Base-by-base conservation (phyloP, 2,113 vertebrate species). In the Camelus bactrianus region DNA sequence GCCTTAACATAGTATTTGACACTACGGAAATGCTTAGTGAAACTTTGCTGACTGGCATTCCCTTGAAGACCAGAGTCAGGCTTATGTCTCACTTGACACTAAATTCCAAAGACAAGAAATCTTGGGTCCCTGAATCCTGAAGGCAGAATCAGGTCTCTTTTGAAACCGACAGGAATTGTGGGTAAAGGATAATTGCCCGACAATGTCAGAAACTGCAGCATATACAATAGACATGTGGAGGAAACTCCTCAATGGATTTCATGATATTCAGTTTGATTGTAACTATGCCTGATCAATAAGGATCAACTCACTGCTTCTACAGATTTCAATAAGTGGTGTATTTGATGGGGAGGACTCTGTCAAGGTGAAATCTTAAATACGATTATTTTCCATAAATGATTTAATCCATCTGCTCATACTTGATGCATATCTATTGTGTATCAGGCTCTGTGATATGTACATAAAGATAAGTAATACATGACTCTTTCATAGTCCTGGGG, bases 371-470 rank as follows among this genome's bases (percentile, higher is more conserved):
- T 52, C 26, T 89, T 89, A 69, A 79, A 79, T 82, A 83, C 14
- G 60, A 58, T 32, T 48, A 14, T 48, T 95, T 92, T 80, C 8
- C 90, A 67, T 38, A 95, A 69, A 79, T 64, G 20, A 28, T 52
- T 75, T 82, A 77, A 95, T 70, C 86, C 15, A 67, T 70, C 42
- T 77, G 22, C 15, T 65, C 94, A 81, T 77, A 89, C 32, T 67
- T 89, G 38, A 38, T 70, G 52, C 28, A 4, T 42, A 64, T 84
- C 14, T 65, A 42, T 38, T 86, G 9, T 26, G 10, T 87, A 69
- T 46, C 16, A 70, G 75, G 22, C 19, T 65, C 6, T 3, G 65
- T 28, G 3, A 58, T 69, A 17, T 62, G 8, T 35, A 64, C 7
- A 76, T 70, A 93, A 96, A 28, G 5, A 50, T 91, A 81, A 85